Conservation (phyloP, 23 tunicate species). For the Ascidia mentula region DNA sequence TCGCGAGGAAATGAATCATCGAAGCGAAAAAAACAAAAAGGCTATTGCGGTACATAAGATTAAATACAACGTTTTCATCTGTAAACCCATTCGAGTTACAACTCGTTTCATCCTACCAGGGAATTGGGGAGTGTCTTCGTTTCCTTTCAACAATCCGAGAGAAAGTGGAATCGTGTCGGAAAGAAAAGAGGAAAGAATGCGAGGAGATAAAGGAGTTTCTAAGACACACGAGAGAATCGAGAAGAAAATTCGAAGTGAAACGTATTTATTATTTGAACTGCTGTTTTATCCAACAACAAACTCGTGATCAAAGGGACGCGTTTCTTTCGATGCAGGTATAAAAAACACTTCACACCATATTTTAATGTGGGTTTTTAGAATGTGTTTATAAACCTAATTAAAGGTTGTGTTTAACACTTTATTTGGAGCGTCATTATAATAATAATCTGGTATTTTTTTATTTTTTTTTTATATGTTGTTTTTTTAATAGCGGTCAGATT, state of each 20-base stretch:
- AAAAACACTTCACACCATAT: too few relatives aligned
- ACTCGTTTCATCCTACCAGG: too few relatives aligned
- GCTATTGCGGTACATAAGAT: conserved; percentile 16
- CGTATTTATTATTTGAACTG: background rate
- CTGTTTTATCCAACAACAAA: background rate
- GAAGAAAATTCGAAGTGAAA: conserved; percentile 10
- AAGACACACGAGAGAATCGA: conserved; percentile 20
- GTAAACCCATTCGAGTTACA: too few relatives aligned
- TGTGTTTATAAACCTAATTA: too few relatives aligned
- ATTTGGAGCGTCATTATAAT: too few relatives aligned
- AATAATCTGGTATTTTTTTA: too few relatives aligned
- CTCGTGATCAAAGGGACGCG: conserved; percentile 33
- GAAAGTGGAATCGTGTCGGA: background rate
- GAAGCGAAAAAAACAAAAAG: background rate
- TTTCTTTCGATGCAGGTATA: conserved; percentile 49
- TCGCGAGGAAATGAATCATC: conserved; percentile 8
- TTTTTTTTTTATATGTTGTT: too few relatives aligned
- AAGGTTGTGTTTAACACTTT: too few relatives aligned
- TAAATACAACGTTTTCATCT: too few relatives aligned
- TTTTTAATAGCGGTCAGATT: too few relatives aligned
- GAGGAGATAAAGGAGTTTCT: background rate
- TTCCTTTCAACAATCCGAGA: background rate
- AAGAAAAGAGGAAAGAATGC: background rate
- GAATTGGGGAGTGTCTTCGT: background rate
- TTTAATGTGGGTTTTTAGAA: too few relatives aligned